phyloP scores from a whole-genome alignment of 2,797 vertebrate species.

The Psittacula echo region DNA sequence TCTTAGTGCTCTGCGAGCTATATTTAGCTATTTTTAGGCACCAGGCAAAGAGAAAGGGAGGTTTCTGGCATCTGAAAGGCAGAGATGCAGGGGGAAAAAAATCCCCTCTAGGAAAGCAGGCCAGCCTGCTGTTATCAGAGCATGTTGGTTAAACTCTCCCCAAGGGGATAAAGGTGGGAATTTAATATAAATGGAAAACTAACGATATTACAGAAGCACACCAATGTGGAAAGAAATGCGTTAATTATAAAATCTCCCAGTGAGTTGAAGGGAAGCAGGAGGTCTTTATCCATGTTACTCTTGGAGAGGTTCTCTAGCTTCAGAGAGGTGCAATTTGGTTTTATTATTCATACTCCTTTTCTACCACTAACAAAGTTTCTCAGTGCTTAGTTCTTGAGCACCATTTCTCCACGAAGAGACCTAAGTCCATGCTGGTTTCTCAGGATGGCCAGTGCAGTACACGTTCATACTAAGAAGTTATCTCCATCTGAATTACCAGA shows the following conservation, averaged over 20 bases:
- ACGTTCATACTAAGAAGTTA: background rate
- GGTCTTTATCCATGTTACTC: background rate
- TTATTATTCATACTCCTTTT: background rate
- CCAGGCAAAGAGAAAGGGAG: background rate
- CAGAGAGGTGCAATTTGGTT: background rate
- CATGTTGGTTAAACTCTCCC: background rate
- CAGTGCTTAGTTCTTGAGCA: background rate
- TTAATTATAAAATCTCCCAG: background rate
- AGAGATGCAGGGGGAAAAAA: background rate
- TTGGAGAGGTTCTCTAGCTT: background rate
- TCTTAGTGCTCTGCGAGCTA: background rate
- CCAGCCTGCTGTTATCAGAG: background rate
- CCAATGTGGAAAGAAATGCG: background rate
- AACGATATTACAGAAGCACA: background rate
- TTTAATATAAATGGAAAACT: background rate
- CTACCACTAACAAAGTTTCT: background rate
- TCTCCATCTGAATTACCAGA: background rate
- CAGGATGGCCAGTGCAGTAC: background rate
- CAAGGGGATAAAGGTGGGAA: background rate
- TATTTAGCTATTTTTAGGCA: background rate
- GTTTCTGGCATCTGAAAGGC: background rate
- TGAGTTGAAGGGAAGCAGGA: background rate
- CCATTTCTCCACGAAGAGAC: background rate
- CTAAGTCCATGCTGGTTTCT: background rate
- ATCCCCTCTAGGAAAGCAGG: background rate